These are phyloP conservation scores for Petrosia ficiformis DNA, from an alignment of 37 sponge, comb jelly and placozoan species.

Conservation along the genomic window DNA sequence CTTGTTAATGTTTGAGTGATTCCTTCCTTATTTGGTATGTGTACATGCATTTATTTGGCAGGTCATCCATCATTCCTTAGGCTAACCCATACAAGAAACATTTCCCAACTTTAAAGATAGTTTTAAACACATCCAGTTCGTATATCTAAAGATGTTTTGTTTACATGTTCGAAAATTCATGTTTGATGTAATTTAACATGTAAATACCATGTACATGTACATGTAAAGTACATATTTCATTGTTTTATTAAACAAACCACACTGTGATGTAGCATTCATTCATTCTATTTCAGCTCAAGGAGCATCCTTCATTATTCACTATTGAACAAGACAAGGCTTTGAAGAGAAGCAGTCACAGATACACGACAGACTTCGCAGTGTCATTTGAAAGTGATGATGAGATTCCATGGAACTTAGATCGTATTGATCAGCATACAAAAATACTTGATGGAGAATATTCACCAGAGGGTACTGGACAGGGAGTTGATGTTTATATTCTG, in stretches of 20 bases:
- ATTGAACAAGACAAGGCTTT: conserved; percentile 65
- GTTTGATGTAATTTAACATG: neutral
- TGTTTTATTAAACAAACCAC: no score
- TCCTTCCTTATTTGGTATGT: no score
- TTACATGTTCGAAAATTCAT: no score
- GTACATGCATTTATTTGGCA: no score
- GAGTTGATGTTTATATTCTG: conserved; percentile 61
- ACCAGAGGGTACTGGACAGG: conserved; percentile 54
- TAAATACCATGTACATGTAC: neutral
- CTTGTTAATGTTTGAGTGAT: no score
- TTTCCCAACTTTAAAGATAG: no score
- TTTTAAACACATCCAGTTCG: no score
- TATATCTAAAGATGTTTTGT: no score
- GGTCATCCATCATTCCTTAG: no score
- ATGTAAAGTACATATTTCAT: neutral
- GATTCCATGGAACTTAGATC: conserved; percentile 74
- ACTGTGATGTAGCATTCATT: no score
- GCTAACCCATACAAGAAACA: no score
- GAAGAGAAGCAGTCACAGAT: neutral
- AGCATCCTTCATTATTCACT: conserved; percentile 45
- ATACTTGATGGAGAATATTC: conserved; percentile 38
- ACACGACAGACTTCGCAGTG: no score
- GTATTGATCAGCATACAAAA: conserved; percentile 57
- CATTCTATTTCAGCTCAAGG: conserved; percentile 26
- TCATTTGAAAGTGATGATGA: neutral